phyloP scores from a whole-genome alignment of 2,797 vertebrate genomes.

The Tapirus indicus region DNA sequence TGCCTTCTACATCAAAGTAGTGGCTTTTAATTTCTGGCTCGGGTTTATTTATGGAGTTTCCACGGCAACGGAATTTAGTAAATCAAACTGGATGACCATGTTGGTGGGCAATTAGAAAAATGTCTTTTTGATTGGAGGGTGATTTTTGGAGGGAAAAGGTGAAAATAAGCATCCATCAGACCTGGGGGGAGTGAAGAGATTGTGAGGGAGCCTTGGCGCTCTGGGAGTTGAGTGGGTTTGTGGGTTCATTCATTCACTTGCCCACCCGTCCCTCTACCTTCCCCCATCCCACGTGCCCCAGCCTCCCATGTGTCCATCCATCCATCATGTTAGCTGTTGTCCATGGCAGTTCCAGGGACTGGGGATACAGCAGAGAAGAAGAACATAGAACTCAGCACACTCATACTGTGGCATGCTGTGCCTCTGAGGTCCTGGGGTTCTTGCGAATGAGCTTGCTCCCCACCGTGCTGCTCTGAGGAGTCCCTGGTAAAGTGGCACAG shows the following conservation, averaged over 20 bases:
- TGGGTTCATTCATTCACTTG: no score
- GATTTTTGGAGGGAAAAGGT: not conserved
- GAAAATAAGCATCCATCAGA: not conserved
- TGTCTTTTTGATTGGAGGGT: not conserved
- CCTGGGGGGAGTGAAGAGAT: no score
- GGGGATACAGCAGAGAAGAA: not conserved
- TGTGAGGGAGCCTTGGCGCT: not conserved
- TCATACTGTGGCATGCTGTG: accelerated
- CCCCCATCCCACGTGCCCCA: no score
- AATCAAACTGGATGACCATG: not conserved
- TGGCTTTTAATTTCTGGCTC: not conserved
- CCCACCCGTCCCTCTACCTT: accelerated
- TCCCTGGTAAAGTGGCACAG: not conserved
- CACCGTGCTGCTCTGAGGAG: not conserved
- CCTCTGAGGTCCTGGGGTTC: not conserved
- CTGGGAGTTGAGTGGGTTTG: not conserved
- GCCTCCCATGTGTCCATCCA: accelerated
- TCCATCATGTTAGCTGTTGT: not conserved
- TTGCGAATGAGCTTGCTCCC: accelerated
- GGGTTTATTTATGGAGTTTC: not conserved
- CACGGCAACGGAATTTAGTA: not conserved
- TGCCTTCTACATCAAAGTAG: not conserved
- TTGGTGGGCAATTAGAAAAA: not conserved
- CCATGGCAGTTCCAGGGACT: not conserved
- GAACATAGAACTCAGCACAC: accelerated